Evolutionary conservation across 2,797 vertebrate species (phyloP).

Genomic region (Streptopelia turtur): DNA sequence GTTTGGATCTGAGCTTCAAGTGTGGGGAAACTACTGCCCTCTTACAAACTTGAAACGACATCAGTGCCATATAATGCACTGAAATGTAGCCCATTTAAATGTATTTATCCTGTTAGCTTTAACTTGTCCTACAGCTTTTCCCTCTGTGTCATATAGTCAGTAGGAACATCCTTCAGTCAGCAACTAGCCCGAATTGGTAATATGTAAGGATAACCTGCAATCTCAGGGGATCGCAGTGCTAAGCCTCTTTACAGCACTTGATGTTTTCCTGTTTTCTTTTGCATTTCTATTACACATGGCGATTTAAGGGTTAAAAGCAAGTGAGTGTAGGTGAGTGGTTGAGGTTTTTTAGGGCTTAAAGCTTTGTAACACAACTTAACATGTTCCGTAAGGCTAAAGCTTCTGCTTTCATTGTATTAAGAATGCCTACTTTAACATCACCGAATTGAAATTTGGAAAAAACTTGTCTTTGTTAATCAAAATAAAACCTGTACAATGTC

Average conservation of each 20-base stretch:
- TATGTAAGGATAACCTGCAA: not conserved
- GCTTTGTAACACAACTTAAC: constrained; percentile 13
- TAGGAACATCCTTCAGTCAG: not conserved
- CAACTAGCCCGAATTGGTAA: fast-evolving
- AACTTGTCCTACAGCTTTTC: not conserved
- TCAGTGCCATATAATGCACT: not conserved
- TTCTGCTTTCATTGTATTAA: constrained; percentile 19
- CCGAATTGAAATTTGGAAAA: constrained; percentile 30
- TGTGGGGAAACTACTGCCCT: not conserved
- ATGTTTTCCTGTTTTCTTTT: not conserved
- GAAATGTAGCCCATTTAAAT: not conserved
- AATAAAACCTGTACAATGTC: constrained; percentile 66
- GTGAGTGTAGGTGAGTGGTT: not conserved
- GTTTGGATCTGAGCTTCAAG: not conserved
- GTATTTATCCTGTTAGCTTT: not conserved
- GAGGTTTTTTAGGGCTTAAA: constrained; percentile 36
- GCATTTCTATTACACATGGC: not conserved
- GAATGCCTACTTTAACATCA: not conserved
- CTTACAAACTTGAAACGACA: not conserved
- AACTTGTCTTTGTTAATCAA: constrained; percentile 66
- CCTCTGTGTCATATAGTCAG: not conserved
- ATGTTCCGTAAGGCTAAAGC: constrained; percentile 22
- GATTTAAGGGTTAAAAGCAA: constrained; percentile 29
- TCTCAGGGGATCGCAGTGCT: not conserved
- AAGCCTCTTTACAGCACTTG: not conserved